Evolutionary conservation across 2,113 vertebrate species (phyloP), one percentile per base, ranked within the genome.

Genomic region (Hipposideros armiger): DNA sequence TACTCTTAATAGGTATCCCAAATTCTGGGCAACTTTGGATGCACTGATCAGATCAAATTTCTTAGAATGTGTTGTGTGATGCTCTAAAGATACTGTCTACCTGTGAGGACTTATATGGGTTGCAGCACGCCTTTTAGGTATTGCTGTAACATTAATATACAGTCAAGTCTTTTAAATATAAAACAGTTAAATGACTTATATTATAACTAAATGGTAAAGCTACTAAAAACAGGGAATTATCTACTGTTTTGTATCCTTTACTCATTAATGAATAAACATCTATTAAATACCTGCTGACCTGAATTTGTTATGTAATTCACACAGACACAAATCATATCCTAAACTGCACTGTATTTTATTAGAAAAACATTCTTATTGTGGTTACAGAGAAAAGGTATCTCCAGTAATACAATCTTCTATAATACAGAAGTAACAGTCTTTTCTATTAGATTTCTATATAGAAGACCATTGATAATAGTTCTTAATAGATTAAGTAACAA

Each of bases 161-260:
- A 42, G 42, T 80, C 54, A 62, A 66, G 30, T 58, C 19, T 70
- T 28, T 30, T 82, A 77, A 40, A 16, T 36, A 80, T 52, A 26
- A 64, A 94, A 88, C 26, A 80, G 52, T 66, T 58, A 72, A 56
- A 78, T 81, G 28, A 62, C 32, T 95, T 87, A 60, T 52, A 36
- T 47, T 76, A 81, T 62, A 19, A 69, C 16, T 84, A 90, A 62
- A 84, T 32, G 13, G 22, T 73, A 88, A 73, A 76, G 58, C 47
- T 92, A 10, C 11, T 7, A 58, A 88, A 67, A 50, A 88, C 80
- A 74, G 47, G 20, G 30, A 83, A 54, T 52, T 36, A 30, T 70
- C 58, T 78, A 47, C 20, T 47, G 70, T 54, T 80, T 91, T 87
- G 36, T 36, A 26, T 93, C 28, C n/a, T 93, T 91, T 89, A 70